Percentiles rank a stretch among this genome's conserved stretches.
phyloP scores from a whole-genome alignment of 2,113 vertebrate species.

The Hemicordylus capensis region DNA sequence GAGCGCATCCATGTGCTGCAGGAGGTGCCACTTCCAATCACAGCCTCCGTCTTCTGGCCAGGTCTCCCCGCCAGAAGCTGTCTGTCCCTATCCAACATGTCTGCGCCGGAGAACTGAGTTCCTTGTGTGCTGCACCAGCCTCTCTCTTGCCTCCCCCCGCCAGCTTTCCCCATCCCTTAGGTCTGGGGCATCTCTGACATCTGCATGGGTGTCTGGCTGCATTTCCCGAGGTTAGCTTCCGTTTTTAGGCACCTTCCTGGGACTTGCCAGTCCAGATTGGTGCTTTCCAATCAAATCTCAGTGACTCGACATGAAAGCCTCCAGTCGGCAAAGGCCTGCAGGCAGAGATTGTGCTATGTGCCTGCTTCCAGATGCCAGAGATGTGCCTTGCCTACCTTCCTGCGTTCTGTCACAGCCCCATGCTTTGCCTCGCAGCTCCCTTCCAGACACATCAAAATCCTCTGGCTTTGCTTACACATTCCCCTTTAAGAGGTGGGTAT shows the following conservation, averaged over 20 bases:
- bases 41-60: neutral
- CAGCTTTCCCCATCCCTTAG: neutral
- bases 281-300: neutral
- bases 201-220: neutral
- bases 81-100: neutral
- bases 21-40: neutral
- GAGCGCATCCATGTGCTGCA: no score
- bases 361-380: neutral
- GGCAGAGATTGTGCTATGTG: neutral
- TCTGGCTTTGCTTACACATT: neutral
- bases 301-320: neutral
- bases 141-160: neutral
- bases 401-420: no score
- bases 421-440: neutral
- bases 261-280: neutral
- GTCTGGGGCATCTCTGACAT: neutral
- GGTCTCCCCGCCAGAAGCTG: neutral
- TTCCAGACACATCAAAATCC: neutral
- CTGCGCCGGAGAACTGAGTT: neutral
- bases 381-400: neutral
- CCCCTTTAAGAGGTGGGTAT: neutral
- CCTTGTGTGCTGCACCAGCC: rapidly evolving
- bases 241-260: neutral
- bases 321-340: neutral
- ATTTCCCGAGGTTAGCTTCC: neutral